phyloP scores from a whole-genome alignment of 1,140 invertebrate genomes.

The Cydia strobilella region DNA sequence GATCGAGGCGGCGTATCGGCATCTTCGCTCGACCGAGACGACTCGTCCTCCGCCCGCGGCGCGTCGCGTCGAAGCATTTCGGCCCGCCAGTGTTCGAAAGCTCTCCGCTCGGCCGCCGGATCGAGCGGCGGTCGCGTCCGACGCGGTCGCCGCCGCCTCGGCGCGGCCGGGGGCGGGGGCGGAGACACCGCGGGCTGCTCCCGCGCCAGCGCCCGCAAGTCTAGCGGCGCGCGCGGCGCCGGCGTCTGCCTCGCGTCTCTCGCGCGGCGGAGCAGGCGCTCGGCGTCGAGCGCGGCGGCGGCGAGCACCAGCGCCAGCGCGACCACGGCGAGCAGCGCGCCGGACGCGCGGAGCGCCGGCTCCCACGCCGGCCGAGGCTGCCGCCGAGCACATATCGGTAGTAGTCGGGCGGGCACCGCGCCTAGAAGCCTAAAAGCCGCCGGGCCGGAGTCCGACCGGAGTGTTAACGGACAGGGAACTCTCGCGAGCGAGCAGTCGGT shows the following conservation, averaged over 20 bases:
- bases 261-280: constrained; percentile 53
- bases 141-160: constrained; percentile 34
- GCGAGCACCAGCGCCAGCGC: constrained; percentile 53
- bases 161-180: constrained; percentile 33
- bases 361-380: constrained; percentile 92
- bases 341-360: constrained; percentile 55
- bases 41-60: constrained; percentile 46
- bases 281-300: constrained; percentile 54
- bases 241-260: constrained; percentile 42
- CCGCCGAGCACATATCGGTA: constrained; percentile 86
- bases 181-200: constrained; percentile 29
- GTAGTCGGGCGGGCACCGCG: constrained; percentile 88
- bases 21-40: constrained; percentile 54
- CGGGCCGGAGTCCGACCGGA: constrained; percentile 82
- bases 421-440: constrained; percentile 87
- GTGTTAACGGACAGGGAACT: constrained; percentile 83
- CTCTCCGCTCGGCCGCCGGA: constrained; percentile 51
- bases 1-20: constrained; percentile 37
- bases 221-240: constrained; percentile 45
- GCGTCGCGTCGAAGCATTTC: constrained; percentile 47
- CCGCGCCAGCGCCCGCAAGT: constrained; percentile 44
- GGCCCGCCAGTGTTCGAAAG: constrained; percentile 59
- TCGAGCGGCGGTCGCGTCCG: constrained; percentile 42
- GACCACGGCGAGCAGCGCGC: constrained; percentile 44
- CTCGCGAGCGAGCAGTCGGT: constrained; percentile 95